These are phyloP conservation scores for Vidua chalybeata DNA, from an alignment of 2,113 vertebrate species.

Conservation along the genomic window DNA sequence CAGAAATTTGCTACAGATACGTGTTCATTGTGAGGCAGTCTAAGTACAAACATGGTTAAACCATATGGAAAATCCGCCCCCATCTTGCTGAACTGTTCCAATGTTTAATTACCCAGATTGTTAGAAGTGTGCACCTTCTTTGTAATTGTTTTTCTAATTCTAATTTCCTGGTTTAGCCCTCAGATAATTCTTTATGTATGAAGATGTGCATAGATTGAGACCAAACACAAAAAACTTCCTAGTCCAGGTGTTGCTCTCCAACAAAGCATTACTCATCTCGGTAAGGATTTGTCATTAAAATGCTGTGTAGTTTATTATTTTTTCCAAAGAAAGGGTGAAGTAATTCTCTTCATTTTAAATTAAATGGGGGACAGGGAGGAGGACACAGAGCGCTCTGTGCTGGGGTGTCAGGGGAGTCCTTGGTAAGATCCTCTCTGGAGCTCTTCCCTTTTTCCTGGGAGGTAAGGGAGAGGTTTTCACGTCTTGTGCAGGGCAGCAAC, in stretches of 20 bases:
- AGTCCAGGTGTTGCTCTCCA: not conserved
- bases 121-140: not conserved
- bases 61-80: not conserved
- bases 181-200: not conserved
- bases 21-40: not conserved
- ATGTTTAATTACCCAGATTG: slow-evolving; percentile 22
- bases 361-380: not conserved
- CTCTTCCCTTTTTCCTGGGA: not conserved
- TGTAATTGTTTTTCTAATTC: not conserved
- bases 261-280: not conserved
- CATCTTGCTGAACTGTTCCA: not conserved
- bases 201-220: not conserved
- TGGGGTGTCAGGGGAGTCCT: not conserved
- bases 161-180: not conserved
- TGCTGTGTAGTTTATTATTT: not conserved
- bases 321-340: not conserved
- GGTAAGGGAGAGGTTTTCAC: not conserved
- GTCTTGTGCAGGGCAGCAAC: not conserved
- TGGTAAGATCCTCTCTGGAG: not conserved
- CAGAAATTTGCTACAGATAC: not conserved
- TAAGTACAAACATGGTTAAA: slow-evolving; percentile 26
- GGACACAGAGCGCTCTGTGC: rapidly evolving
- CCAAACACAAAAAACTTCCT: not conserved
- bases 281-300: not conserved
- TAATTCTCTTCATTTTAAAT: not conserved